Evolutionary conservation across 2,797 vertebrate species (phyloP).

Genomic region (Astyanax mexicanus): DNA sequence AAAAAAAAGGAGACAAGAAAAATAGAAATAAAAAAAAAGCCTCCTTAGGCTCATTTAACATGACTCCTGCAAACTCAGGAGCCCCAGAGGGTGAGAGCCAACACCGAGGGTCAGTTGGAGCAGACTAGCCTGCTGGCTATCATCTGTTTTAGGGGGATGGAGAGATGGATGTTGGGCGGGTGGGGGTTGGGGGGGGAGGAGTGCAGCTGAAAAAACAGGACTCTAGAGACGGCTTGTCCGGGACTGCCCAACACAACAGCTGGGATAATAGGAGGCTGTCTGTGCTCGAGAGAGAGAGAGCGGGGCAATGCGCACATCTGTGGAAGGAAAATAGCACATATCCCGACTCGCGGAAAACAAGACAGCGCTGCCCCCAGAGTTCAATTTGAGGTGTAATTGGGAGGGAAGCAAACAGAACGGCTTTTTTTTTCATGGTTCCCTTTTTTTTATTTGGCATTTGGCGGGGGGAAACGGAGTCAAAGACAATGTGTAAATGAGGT

Average conservation of each 20-base stretch:
- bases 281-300: constrained; percentile 17
- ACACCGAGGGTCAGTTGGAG: constrained; percentile 24
- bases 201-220: constrained; percentile 63
- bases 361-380: constrained; percentile 50
- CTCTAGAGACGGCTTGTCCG: constrained; percentile 49
- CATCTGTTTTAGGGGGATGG: constrained; percentile 43
- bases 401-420: constrained; percentile 47
- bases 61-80: constrained; percentile 20
- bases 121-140: constrained; percentile 40
- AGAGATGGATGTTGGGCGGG: constrained; percentile 30
- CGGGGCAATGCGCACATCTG: constrained; percentile 50
- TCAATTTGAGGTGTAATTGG: constrained; percentile 62
- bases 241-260: constrained; percentile 61
- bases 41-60: constrained; percentile 20
- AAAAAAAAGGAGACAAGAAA: not conserved
- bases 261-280: constrained; percentile 57
- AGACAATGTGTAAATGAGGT: constrained; percentile 31
- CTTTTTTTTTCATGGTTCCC: constrained; percentile 14
- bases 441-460: not conserved
- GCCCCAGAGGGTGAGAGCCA: not conserved
- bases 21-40: constrained; percentile 31
- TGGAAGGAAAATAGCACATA: constrained; percentile 50
- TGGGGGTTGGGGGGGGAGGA: not conserved
- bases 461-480: not conserved
- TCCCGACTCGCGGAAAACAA: constrained; percentile 53